A percentile compares a stretch with the other conserved stretches of the same genome.
Conservation (phyloP, 2,888 invertebrate genomes). For the Brassicogethes aeneus region DNA sequence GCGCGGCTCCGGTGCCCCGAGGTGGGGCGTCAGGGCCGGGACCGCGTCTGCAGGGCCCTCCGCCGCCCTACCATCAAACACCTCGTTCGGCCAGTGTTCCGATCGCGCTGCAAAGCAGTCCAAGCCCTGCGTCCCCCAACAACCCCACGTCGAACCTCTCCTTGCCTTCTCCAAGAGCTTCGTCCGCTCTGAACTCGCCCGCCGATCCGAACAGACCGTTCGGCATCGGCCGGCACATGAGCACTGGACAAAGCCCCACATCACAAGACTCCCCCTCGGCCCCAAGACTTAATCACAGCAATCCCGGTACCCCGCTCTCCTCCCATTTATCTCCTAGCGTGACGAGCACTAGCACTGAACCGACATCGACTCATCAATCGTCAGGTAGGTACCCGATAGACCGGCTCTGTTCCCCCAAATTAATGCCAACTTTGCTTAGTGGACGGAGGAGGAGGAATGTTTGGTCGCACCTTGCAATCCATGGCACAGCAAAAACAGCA, state of each 20-base stretch:
- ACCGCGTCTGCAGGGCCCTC: conserved; percentile 60
- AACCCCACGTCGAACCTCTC: conserved; percentile 63
- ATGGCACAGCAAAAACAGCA: conserved; percentile 53
- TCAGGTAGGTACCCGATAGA: conserved; percentile 28
- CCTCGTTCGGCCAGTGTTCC: conserved; percentile 66
- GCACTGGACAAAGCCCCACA: conserved; percentile 52
- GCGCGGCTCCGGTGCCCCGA: conserved; percentile 19
- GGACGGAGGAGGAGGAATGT: conserved; percentile 56
- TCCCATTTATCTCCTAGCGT: conserved; percentile 48
- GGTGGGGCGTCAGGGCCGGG: conserved; percentile 34
- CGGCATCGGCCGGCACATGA: conserved; percentile 42
- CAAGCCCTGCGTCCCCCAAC: conserved; percentile 63
- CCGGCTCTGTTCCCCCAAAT: not conserved
- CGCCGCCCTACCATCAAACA: conserved; percentile 68
- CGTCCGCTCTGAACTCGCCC: conserved; percentile 61
- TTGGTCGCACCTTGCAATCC: conserved; percentile 54
- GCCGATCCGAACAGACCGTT: conserved; percentile 52
- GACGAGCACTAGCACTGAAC: conserved; percentile 39
- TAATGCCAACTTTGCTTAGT: conserved; percentile 32
- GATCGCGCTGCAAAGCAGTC: conserved; percentile 59
- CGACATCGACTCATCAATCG: conserved; percentile 38
- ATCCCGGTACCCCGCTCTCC: conserved; percentile 63
- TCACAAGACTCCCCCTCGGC: conserved; percentile 52
- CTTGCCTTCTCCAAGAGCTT: conserved; percentile 63
- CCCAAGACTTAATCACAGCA: conserved; percentile 52